Evolutionary conservation across 2,888 invertebrate species (phyloP).

Genomic region (Taenaris catops): DNA sequence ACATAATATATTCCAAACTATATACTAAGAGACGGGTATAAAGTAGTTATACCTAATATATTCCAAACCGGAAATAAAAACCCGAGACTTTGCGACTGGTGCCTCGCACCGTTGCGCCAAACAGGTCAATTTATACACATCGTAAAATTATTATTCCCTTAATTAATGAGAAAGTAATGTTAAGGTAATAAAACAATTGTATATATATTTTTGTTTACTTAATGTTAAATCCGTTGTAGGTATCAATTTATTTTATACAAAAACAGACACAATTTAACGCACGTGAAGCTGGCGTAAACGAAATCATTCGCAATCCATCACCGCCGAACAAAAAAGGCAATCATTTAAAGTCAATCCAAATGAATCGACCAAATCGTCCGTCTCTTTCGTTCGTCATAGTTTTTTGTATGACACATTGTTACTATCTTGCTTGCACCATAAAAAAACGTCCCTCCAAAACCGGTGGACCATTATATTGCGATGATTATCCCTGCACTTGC

Average conservation of each 20-base stretch:
- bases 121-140: too few relatives aligned
- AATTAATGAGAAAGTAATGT: too few relatives aligned
- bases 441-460: slow-evolving; percentile 57
- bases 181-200: slow-evolving; percentile 42
- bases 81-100: too few relatives aligned
- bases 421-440: slow-evolving; percentile 33
- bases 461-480: slow-evolving; percentile 75
- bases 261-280: slow-evolving; percentile 20
- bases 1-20: too few relatives aligned
- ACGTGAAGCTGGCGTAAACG: slow-evolving; percentile 23
- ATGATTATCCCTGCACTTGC: slow-evolving; percentile 77
- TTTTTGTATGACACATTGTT: slow-evolving; percentile 23
- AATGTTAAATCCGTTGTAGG: neutral
- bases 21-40: too few relatives aligned
- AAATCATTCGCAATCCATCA: slow-evolving; percentile 72
- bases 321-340: slow-evolving; percentile 63
- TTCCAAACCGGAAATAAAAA: too few relatives aligned
- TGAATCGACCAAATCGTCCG: slow-evolving; percentile 39
- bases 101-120: too few relatives aligned
- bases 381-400: slow-evolving; percentile 25
- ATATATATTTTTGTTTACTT: neutral
- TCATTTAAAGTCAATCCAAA: slow-evolving; percentile 77
- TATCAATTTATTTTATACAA: slow-evolving; percentile 12
- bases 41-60: too few relatives aligned
- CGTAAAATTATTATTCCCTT: too few relatives aligned